Conservation (phyloP, 2,797 vertebrate species). For the Tarsius wallacei region DNA sequence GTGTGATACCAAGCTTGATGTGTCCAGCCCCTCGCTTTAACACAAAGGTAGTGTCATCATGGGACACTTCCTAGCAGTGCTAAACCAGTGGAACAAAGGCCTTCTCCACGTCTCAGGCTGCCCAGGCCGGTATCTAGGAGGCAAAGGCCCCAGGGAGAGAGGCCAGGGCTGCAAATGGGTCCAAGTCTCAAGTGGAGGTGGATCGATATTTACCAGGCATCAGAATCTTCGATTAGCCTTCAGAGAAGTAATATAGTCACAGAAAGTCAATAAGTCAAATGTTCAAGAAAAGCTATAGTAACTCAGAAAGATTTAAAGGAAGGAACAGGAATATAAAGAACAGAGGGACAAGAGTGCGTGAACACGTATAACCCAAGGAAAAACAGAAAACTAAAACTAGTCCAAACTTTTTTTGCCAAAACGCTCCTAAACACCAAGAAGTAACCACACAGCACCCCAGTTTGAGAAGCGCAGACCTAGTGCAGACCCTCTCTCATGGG, state of each 20-base stretch:
- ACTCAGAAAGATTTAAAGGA: conserved; percentile 14
- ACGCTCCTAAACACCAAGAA: neutral
- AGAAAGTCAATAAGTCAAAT: conserved; percentile 43
- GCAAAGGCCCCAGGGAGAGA: neutral
- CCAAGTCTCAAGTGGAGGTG: neutral
- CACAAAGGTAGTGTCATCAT: neutral
- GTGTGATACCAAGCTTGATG: neutral
- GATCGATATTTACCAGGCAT: conserved; percentile 17
- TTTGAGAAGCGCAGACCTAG: neutral
- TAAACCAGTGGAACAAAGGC: neutral
- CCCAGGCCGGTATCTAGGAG: neutral
- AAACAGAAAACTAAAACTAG: conserved; percentile 6
- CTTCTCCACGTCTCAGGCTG: neutral
- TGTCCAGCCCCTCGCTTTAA: neutral
- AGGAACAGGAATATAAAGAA: neutral
- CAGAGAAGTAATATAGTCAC: neutral
- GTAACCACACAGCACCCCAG: neutral
- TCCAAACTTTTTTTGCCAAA: neutral
- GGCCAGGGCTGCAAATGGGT: neutral
- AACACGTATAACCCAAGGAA: neutral
- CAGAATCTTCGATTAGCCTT: conserved; percentile 48
- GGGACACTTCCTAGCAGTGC: neutral
- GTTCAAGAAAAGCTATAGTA: neutral
- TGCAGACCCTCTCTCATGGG: neutral
- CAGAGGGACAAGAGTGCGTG: neutral